These are phyloP conservation scores for Pedetes capensis DNA, from an alignment of 2,113 vertebrate species.

Conservation along the genomic window DNA sequence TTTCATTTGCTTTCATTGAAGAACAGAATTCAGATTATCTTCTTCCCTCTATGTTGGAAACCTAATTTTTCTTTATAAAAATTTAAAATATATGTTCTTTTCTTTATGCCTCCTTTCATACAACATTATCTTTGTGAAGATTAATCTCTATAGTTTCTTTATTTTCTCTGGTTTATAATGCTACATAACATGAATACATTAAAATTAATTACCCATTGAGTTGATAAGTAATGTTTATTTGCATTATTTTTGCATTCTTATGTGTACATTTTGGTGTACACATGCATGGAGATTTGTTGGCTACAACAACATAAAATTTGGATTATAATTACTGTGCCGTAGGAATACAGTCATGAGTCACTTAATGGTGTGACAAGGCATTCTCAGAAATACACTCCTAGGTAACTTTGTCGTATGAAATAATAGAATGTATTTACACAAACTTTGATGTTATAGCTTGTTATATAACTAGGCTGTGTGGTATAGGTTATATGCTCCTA, in stretches of 20 bases:
- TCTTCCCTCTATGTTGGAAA: background rate
- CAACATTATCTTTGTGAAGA: background rate
- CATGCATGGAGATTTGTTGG: too few relatives aligned
- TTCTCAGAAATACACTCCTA: background rate
- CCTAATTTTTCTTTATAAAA: background rate
- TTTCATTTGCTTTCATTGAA: background rate
- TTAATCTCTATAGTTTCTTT: background rate
- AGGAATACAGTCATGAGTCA: background rate
- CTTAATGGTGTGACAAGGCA: background rate
- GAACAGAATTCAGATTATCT: background rate
- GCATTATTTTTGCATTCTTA: background rate
- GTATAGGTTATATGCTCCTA: background rate
- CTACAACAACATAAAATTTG: background rate
- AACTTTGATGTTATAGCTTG: background rate
- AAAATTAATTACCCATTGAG: background rate
- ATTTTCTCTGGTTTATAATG: background rate
- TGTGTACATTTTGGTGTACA: background rate
- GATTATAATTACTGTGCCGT: background rate
- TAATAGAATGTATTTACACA: background rate
- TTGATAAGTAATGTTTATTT: background rate
- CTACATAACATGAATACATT: background rate
- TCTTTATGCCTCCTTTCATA: background rate
- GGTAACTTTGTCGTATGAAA: background rate
- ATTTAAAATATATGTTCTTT: background rate
- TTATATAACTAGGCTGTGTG: background rate